phyloP scores from a whole-genome alignment of 2,113 vertebrate genomes.

The Rhinolophus ferrumequinum region DNA sequence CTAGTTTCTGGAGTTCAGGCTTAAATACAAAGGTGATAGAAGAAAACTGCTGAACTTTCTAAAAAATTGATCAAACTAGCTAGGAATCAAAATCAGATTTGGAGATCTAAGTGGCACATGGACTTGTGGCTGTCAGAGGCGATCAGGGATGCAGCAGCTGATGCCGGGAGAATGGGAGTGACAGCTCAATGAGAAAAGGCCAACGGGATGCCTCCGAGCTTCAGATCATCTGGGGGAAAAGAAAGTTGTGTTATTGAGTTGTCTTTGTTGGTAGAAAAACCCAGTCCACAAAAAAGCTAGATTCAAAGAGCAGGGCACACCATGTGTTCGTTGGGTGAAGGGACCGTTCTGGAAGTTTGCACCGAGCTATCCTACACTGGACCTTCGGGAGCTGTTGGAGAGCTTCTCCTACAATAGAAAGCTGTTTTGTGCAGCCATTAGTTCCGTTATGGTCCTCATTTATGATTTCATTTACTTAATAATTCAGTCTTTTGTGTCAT shows the following conservation, averaged over 20 bases:
- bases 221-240: constrained; percentile 38
- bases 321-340: background rate
- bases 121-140: constrained; percentile 63
- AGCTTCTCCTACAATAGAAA: background rate
- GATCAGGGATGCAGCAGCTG: constrained; percentile 50
- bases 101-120: background rate
- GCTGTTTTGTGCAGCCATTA: constrained; percentile 49
- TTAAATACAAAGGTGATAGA: background rate
- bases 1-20: background rate
- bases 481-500: constrained; percentile 49
- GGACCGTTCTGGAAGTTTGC: background rate
- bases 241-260: background rate
- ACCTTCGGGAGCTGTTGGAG: background rate
- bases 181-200: constrained; percentile 61
- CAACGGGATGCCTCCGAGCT: background rate
- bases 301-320: background rate
- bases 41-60: constrained; percentile 82
- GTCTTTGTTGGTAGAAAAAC: background rate
- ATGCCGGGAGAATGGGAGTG: constrained; percentile 62
- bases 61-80: constrained; percentile 58
- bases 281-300: background rate
- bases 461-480: constrained; percentile 59
- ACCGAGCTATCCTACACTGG: background rate
- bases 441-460: constrained; percentile 41
- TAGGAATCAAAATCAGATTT: constrained; percentile 80